Base-by-base conservation (phyloP, 2,888 invertebrate genomes). In the Temnothorax ravouxi region DNA sequence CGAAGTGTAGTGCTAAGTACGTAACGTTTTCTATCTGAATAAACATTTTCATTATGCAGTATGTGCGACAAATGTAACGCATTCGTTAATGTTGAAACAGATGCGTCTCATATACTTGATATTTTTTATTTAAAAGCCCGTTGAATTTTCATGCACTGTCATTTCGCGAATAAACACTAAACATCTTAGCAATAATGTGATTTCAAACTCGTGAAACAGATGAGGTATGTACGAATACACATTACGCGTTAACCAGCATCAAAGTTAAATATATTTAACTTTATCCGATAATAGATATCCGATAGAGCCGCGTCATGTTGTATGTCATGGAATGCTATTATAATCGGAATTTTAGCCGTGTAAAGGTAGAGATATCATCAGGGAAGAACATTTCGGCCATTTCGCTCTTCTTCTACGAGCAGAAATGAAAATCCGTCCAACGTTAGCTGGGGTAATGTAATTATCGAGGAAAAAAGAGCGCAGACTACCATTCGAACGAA, bases 51-150 rank as follows among this genome's bases (percentile, higher is more conserved):
- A 41, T 54, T 34, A 29, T 34, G 66, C 64, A n/a, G 15, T 15
- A 54, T 54, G 6, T 41, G 41, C 18, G 47, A 71, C 59, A 76
- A 62, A 76, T 74, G n/a, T 29, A 47, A n/a, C 50, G 29, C 15
- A n/a, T 21, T 76, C 13, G 29, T 54, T 29, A 44, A 44, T 71
- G 8, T 79, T 71, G 79, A 47, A 79, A 69, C 79, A 79, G 56
- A 56, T 79, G 44, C n/a, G n/a, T 47, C 44, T 13, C 34, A 29
- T 13, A 56, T 54, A 66, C 66, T n/a, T 25, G 11, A 79, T 13
- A 56, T 54, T 54, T 54, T n/a, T 25, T 6, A 79, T 44, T 44
- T 21, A 44, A 69, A 69, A 69, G 9, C 21, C 34, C 18, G 3
- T 69, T 34, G 11, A 71, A 59, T 71, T 71, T 47, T 71, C 59